Conservation (phyloP, 1,140 invertebrate species). For the Steinernema feltiae region DNA sequence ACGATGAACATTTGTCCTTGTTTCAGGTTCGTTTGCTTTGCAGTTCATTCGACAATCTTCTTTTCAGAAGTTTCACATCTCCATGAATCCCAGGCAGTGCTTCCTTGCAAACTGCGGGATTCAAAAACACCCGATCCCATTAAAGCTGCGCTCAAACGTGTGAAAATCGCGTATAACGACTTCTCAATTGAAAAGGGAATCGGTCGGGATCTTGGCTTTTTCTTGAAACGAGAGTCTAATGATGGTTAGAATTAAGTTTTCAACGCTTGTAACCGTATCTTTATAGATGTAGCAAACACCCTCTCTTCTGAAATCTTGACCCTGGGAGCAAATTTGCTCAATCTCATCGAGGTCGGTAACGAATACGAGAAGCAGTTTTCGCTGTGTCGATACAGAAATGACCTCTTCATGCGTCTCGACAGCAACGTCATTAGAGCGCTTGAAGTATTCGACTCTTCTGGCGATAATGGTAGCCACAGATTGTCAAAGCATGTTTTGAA, state of each 20-base stretch:
- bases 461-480: neutral
- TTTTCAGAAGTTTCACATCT: constrained; percentile 21
- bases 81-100: constrained; percentile 20
- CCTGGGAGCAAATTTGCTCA: neutral
- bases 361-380: constrained; percentile 13
- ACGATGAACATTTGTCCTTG: neutral
- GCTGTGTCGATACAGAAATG: constrained; percentile 17
- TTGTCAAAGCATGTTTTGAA: constrained; percentile 16
- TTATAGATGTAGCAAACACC: constrained; percentile 7
- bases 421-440: constrained; percentile 22
- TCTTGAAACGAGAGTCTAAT: neutral
- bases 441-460: constrained; percentile 22
- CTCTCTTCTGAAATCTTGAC: neutral
- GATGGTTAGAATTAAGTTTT: neutral
- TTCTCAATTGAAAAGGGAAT: too few species aligned
- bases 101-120: too few species aligned
- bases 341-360: constrained; percentile 1
- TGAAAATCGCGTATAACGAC: too few species aligned
- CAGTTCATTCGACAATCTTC: constrained; percentile 6
- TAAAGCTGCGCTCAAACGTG: neutral
- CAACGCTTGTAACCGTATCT: neutral
- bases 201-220: neutral
- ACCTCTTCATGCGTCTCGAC: constrained; percentile 27
- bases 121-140: too few species aligned
- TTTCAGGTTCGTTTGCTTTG: neutral